A percentile compares a stretch with the other conserved stretches of the same genome.
phyloP scores from a whole-genome alignment of 2,888 invertebrate species.

The Drosophila neonasuta region DNA sequence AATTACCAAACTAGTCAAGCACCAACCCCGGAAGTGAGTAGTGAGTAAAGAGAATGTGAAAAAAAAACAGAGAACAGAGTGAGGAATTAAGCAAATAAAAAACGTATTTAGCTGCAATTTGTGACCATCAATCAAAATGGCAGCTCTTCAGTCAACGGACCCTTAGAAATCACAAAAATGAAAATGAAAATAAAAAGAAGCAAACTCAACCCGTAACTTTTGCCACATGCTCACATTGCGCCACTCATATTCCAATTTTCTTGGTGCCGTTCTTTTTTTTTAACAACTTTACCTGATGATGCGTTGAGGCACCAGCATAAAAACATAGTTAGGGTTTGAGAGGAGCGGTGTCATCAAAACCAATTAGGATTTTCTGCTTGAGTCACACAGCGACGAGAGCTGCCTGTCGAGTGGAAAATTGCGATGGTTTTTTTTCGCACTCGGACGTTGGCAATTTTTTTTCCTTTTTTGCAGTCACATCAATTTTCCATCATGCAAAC shows the following conservation, averaged over 20 bases:
- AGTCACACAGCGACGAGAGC: slow-evolving; percentile 51
- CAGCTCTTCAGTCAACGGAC: slow-evolving; percentile 55
- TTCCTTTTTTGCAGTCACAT: slow-evolving; percentile 55
- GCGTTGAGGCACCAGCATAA: slow-evolving; percentile 55
- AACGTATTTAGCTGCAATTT: slow-evolving; percentile 77
- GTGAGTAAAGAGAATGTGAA: background rate
- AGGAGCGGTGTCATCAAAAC: slow-evolving; percentile 75
- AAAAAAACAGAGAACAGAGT: background rate
- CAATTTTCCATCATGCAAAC: slow-evolving; percentile 73
- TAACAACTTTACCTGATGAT: slow-evolving; percentile 66
- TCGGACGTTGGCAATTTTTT: slow-evolving; percentile 34
- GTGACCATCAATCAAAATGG: slow-evolving; percentile 73
- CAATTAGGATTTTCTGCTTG: slow-evolving; percentile 80
- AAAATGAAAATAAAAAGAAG: slow-evolving; percentile 20
- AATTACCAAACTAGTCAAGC: slow-evolving; percentile 32
- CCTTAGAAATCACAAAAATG: slow-evolving; percentile 29
- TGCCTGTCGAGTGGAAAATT: slow-evolving; percentile 69
- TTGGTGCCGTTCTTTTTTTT: slow-evolving; percentile 25
- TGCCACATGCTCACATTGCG: slow-evolving; percentile 73
- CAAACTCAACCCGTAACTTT: slow-evolving; percentile 52
- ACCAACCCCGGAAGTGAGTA: slow-evolving; percentile 21
- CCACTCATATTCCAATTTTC: slow-evolving; percentile 50
- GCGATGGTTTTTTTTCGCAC: slow-evolving; percentile 50
- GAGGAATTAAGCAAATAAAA: slow-evolving; percentile 72
- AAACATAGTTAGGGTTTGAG: slow-evolving; percentile 12